Conservation (phyloP, 2,797 vertebrate species). For the Anguilla marmorata region DNA sequence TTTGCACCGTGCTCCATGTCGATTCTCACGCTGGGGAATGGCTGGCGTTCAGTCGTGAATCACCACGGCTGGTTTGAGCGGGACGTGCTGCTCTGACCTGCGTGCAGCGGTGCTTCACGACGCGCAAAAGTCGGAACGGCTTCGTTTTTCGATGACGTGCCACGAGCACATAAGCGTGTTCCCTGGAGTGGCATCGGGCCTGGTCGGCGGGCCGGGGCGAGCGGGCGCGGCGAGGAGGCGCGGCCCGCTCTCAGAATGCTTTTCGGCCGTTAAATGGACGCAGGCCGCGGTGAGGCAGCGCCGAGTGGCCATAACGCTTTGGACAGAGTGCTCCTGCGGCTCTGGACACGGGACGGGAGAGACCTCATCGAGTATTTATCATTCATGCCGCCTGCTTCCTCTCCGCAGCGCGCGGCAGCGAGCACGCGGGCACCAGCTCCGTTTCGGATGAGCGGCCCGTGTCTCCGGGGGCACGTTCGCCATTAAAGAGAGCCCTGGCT, state of each 20-base stretch:
- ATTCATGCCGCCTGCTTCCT: not conserved
- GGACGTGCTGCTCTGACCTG: not conserved
- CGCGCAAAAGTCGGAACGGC: not conserved
- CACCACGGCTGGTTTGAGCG: not conserved
- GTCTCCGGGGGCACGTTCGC: conserved; percentile 18
- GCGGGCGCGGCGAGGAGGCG: not conserved
- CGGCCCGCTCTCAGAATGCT: not conserved
- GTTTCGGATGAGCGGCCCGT: not conserved
- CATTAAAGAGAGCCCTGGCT: conserved; percentile 26
- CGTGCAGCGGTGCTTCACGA: not conserved
- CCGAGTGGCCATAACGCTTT: not conserved
- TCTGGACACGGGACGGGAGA: not conserved
- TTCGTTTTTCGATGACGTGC: not conserved
- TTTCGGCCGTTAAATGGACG: not conserved
- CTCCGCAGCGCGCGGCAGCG: not conserved
- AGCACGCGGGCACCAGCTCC: not conserved
- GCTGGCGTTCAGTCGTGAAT: not conserved
- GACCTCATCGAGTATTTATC: not conserved
- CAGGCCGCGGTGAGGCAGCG: not conserved
- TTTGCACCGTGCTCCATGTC: not conserved
- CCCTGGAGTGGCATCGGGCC: not conserved
- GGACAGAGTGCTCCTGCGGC: not conserved
- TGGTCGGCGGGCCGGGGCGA: not conserved
- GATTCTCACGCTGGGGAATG: not conserved
- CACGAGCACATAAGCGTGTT: too few species aligned